Base-by-base conservation (phyloP, 2,113 vertebrate genomes). In the Eretmochelys imbricata region DNA sequence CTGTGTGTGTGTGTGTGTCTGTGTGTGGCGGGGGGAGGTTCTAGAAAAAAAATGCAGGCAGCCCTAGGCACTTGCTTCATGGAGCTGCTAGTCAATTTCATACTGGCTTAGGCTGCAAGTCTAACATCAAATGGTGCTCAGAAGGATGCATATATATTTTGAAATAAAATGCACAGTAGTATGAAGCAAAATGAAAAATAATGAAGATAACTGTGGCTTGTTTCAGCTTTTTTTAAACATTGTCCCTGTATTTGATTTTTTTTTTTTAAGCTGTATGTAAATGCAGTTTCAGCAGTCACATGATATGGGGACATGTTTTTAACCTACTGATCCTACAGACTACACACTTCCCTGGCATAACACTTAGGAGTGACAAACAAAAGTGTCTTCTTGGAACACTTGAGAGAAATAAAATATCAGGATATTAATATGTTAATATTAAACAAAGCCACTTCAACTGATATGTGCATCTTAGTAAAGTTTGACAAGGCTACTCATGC, bases 151-250 rank as follows among this genome's bases (percentile, higher is more conserved):
- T 17, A 20, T 81, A 35, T 90, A 91, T 79, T 27, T 94, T 76
- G 80, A 93, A 42, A 51, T 42, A 86, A 83, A 46, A 31, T 8
- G 49, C 87, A 85, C 82, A 92, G 4, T 4, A 59, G 19, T 35
- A 80, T 31, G n/a, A 72, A 90, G 72, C 31, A 93, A 93, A 29
- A 78, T 5, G 29, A 93, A 89, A 93, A 72, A 89, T 46, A 91
- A 85, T 0, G 0, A 12, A 48, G n/a, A 3, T 4, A 88, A 35
- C 11, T 46, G 59, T 49, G 65, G 59, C 87, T 90, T 75, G 8
- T 82, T 53, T 49, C 51, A 82, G 38, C 29, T 62, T 80, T 80
- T 85, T 38, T 93, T 86, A 76, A 57, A 81, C n/a, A 78, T 82
- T 29, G 27, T 51, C 46, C 5, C 55, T 90, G 62, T 10, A 38